Base-by-base conservation (phyloP, 2,113 vertebrate genomes). In the Rhinoderma darwinii region DNA sequence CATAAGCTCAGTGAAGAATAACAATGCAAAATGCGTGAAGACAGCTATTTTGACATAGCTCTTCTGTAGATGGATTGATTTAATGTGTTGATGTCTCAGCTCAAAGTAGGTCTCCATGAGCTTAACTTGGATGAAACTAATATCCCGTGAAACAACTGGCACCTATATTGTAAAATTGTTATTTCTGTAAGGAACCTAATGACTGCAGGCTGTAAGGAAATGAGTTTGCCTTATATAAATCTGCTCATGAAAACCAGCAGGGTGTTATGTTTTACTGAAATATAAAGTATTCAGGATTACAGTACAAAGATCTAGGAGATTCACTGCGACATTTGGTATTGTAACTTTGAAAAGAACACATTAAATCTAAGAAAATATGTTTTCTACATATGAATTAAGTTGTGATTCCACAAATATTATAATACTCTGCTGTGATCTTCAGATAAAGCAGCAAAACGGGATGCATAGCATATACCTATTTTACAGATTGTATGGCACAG, bases 1-100 rank as follows among this genome's bases (percentile, higher is more conserved):
- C 83, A 88, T 32, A 66, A 83, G 44, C 66, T 90, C 66, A 90
- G 32, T 75, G 27, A 89, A 63, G 89, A 90, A 61, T 20, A 89
- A 47, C 18, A 87, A 83, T 10, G 63, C 0, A 85, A 87, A 90
- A 84, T 22, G 70, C 0, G 8, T 25, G 41, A 35, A 86, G 82
- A 88, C 86, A 90, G 11, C 61, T 75, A 83, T 80, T 89, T 81
- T 63, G 81, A 88, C 30, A 47, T 2, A 18, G 70, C 78, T 73
- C 73, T 68, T 88, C 78, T 61, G 8, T 88, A 84, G 35, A 54
- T 75, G 15, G 18, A 7, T 87, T 87, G 32, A 85, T 89, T 81
- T 86, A 88, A 14, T 68, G 20, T 18, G 68, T 41, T 86, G 8
- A 12, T 32, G 0, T 14, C 78, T 84, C 79, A 81, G 72, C 63